A percentile compares a stretch with the other conserved stretches of the same genome.
Conservation (phyloP, 1,140 invertebrate genomes). For the Chrysopa pallens region DNA sequence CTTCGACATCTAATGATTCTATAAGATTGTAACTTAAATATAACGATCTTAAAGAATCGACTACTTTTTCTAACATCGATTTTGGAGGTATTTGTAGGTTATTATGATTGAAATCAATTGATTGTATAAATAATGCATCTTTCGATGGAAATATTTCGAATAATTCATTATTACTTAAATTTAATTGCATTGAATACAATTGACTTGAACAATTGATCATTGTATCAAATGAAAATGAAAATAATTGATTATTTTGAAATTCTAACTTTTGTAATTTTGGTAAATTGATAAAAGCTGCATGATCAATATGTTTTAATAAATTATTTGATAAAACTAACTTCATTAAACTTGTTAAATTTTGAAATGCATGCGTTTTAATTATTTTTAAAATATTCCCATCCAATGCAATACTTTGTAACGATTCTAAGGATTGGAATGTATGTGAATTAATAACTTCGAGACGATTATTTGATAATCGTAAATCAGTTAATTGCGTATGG, state of each 20-base stretch:
- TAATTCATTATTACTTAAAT: constrained; percentile 45
- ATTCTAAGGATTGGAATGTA: constrained; percentile 37
- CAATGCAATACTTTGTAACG: constrained; percentile 44
- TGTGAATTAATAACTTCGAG: constrained; percentile 32
- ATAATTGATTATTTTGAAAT: constrained; percentile 45
- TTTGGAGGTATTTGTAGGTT: constrained; percentile 38
- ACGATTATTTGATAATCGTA: constrained; percentile 51
- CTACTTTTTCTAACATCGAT: constrained; percentile 33
- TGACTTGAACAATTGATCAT: constrained; percentile 39
- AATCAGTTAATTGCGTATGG: constrained; percentile 52
- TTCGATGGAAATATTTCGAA: constrained; percentile 30
- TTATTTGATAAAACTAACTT: constrained; percentile 45
- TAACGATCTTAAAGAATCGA: constrained; percentile 35
- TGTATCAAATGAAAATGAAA: constrained; percentile 37
- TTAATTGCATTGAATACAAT: constrained; percentile 35
- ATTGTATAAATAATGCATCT: constrained; percentile 31
- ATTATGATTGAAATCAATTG: constrained; percentile 49
- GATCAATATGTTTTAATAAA: constrained; percentile 33
- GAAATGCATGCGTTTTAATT: constrained; percentile 33
- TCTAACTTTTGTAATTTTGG: constrained; percentile 44
- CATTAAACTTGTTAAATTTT: constrained; percentile 38
- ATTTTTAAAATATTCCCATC: constrained; percentile 42
- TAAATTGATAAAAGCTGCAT: constrained; percentile 39
- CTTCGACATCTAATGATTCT: constrained; percentile 39
- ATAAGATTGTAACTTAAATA: constrained; percentile 54